Conservation (phyloP, 2,888 invertebrate species). For the Plagiodera versicolora region DNA sequence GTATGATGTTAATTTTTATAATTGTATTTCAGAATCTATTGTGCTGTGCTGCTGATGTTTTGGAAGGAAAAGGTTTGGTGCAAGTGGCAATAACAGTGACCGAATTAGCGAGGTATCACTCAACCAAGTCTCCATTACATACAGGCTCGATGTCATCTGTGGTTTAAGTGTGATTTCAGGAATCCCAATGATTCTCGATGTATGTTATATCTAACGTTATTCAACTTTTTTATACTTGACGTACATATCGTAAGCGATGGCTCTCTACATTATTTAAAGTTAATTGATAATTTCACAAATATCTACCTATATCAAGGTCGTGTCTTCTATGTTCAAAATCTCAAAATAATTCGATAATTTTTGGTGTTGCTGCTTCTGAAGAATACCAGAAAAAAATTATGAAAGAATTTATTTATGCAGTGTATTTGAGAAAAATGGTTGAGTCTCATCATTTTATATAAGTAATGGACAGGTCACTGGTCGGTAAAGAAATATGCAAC, state of each 20-base stretch:
- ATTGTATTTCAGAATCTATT: slow-evolving; percentile 74
- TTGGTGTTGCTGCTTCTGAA: too few relatives aligned
- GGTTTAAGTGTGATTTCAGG: slow-evolving; percentile 34
- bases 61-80: slow-evolving; percentile 85
- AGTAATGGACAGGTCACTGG: too few relatives aligned
- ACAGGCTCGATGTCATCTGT: slow-evolving; percentile 41
- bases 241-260: slow-evolving; percentile 17
- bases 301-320: too few relatives aligned
- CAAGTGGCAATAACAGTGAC: slow-evolving; percentile 88
- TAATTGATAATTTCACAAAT: background rate
- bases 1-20: background rate
- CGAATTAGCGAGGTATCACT: slow-evolving; percentile 75
- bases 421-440: too few relatives aligned
- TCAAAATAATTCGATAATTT: too few relatives aligned
- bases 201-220: slow-evolving; percentile 21
- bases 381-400: too few relatives aligned
- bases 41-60: slow-evolving; percentile 89
- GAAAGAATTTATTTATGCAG: too few relatives aligned
- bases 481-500: too few relatives aligned
- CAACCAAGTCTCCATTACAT: slow-evolving; percentile 53
- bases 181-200: slow-evolving; percentile 20
- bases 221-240: slow-evolving; percentile 16
- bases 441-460: too few relatives aligned
- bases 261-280: slow-evolving; percentile 2
- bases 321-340: too few relatives aligned